phyloP scores from a whole-genome alignment of 2,797 vertebrate genomes.

The Darevskia mixta region DNA sequence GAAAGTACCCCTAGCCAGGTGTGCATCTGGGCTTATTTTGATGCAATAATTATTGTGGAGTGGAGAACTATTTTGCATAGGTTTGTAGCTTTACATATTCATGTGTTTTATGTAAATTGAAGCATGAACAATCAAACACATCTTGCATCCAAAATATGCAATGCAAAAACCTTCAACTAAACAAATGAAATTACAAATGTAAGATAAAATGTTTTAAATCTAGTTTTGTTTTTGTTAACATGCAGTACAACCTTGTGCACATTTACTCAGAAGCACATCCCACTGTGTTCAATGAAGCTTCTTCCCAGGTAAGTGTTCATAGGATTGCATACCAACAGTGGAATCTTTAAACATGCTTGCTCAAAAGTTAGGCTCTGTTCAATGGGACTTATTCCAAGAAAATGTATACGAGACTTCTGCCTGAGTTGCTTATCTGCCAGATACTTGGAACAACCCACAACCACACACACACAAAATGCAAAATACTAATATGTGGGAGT shows the following conservation, averaged over 20 bases:
- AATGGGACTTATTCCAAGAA: not conserved
- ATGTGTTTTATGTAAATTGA: constrained; percentile 17
- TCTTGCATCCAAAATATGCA: not conserved
- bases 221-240: not conserved
- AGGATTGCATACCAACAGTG: not conserved
- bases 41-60: constrained; percentile 1
- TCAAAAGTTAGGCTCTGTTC: not conserved
- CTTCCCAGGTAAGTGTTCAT: not conserved
- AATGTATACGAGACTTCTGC: not conserved
- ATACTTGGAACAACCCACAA: not conserved
- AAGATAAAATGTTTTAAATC: not conserved
- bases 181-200: not conserved
- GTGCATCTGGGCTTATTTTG: not conserved
- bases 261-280: not conserved
- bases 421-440: not conserved
- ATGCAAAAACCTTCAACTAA: too few relatives aligned
- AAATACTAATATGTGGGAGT: not conserved
- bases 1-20: not conserved
- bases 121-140: not conserved
- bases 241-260: not conserved
- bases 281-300: not conserved
- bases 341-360: not conserved
- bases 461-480: not conserved
- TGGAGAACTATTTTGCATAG: constrained; percentile 2
- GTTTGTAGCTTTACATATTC: constrained; percentile 14